phyloP scores from a whole-genome alignment of 2,113 vertebrate species.

The Sinocyclocheilus grahami region DNA sequence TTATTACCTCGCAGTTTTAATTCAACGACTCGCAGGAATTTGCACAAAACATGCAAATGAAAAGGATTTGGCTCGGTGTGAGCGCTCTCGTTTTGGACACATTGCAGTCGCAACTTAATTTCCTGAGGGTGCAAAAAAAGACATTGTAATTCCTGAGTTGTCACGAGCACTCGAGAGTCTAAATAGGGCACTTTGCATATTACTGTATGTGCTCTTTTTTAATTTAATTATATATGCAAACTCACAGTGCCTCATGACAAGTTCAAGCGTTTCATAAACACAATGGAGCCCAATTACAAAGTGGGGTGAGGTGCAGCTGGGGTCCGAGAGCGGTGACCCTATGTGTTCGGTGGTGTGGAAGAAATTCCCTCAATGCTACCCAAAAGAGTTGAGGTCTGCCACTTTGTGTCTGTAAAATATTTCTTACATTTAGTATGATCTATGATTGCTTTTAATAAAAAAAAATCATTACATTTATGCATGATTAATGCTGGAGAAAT shows the following conservation, averaged over 20 bases:
- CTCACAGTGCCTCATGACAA: conserved; percentile 19
- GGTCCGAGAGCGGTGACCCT: neutral
- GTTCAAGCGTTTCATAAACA: conserved; percentile 26
- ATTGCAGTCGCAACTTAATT: conserved; percentile 54
- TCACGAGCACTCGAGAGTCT: conserved; percentile 19
- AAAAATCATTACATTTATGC: neutral
- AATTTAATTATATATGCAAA: neutral
- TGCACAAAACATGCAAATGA: conserved; percentile 49
- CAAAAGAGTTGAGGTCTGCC: neutral
- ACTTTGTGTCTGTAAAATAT: neutral
- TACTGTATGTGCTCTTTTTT: conserved; percentile 22
- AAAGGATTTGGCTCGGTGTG: conserved; percentile 32
- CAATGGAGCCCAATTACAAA: conserved; percentile 9
- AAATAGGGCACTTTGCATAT: conserved; percentile 37
- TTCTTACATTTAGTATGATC: neutral
- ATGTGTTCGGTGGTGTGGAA: neutral
- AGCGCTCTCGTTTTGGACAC: conserved; percentile 44
- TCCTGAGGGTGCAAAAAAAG: conserved; percentile 49
- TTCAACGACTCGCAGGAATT: conserved; percentile 32
- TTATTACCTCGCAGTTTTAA: conserved; percentile 39
- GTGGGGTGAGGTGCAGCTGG: neutral
- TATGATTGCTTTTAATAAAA: neutral
- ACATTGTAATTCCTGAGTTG: conserved; percentile 29
- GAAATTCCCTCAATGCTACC: neutral
- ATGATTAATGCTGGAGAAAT: neutral